These are phyloP conservation scores for Chaunax sp. DNA, from an alignment of 2,797 vertebrate genomes.

Conservation along the genomic window DNA sequence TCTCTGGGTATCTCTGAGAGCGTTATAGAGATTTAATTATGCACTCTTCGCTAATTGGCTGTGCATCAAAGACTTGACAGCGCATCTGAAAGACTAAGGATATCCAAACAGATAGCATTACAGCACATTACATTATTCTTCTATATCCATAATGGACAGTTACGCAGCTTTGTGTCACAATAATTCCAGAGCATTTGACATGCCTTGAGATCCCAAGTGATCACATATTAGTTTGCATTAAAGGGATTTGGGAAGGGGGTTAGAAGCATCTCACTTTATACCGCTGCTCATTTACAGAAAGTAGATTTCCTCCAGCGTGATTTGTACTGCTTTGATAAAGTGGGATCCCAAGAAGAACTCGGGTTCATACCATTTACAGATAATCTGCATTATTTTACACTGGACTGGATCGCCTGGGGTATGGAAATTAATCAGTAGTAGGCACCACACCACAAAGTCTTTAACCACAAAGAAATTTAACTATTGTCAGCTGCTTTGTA, in stretches of 20 bases:
- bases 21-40: slow-evolving; percentile 60
- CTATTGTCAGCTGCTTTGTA: slow-evolving; percentile 38
- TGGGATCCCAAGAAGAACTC: slow-evolving; percentile 18
- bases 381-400: slow-evolving; percentile 25
- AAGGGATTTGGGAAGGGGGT: neutral
- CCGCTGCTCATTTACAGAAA: slow-evolving; percentile 14
- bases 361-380: slow-evolving; percentile 30
- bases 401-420: slow-evolving; percentile 47
- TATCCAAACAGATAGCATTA: slow-evolving; percentile 59
- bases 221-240: slow-evolving; percentile 24
- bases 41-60: slow-evolving; percentile 67
- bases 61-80: slow-evolving; percentile 67
- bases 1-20: slow-evolving; percentile 44
- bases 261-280: neutral
- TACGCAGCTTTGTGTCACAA: slow-evolving; percentile 53
- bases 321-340: slow-evolving; percentile 15
- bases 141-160: slow-evolving; percentile 48
- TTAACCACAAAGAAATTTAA: slow-evolving; percentile 54
- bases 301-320: neutral
- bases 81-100: slow-evolving; percentile 55
- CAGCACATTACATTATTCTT: slow-evolving; percentile 42
- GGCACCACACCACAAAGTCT: slow-evolving; percentile 39
- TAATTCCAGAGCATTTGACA: slow-evolving; percentile 24
- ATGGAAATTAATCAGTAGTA: slow-evolving; percentile 45
- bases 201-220: slow-evolving; percentile 20